A percentile compares a stretch with the other conserved stretches of the same genome.
These are phyloP conservation scores for Trididemnum nubilum DNA, from an alignment of 23 tunicate species.

Conservation along the genomic window DNA sequence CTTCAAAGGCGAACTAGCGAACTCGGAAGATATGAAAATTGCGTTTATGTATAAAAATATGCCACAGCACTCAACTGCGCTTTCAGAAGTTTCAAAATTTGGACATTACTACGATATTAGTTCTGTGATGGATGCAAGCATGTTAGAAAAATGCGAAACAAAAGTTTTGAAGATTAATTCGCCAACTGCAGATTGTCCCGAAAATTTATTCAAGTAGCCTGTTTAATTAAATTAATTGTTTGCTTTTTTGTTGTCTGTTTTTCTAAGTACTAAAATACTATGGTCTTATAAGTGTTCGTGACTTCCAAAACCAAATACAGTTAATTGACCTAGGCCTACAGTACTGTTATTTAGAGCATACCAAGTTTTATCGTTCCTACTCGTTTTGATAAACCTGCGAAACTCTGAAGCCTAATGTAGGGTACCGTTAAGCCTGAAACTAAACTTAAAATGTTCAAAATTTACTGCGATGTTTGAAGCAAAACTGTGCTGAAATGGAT, in stretches of 20 bases:
- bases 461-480: too few species aligned
- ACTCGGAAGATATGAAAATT: slow-evolving; percentile 71
- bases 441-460: too few species aligned
- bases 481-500: too few species aligned
- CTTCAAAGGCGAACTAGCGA: neutral
- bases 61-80: slow-evolving; percentile 45
- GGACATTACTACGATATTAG: slow-evolving; percentile 91
- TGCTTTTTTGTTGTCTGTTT: neutral
- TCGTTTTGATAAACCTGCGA: too few species aligned
- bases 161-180: neutral
- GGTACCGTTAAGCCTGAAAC: too few species aligned
- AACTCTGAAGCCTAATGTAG: too few species aligned
- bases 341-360: too few species aligned
- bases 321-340: too few species aligned
- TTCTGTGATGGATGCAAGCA: slow-evolving; percentile 42
- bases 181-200: neutral
- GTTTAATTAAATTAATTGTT: too few species aligned
- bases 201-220: too few species aligned
- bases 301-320: too few species aligned
- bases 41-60: slow-evolving; percentile 73
- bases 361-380: too few species aligned
- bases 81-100: slow-evolving; percentile 44
- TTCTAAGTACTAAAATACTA: neutral
- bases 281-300: neutral
- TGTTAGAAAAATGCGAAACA: slow-evolving; percentile 25